phyloP scores from a whole-genome alignment of 2,888 invertebrate species.

The Empis stercorea region DNA sequence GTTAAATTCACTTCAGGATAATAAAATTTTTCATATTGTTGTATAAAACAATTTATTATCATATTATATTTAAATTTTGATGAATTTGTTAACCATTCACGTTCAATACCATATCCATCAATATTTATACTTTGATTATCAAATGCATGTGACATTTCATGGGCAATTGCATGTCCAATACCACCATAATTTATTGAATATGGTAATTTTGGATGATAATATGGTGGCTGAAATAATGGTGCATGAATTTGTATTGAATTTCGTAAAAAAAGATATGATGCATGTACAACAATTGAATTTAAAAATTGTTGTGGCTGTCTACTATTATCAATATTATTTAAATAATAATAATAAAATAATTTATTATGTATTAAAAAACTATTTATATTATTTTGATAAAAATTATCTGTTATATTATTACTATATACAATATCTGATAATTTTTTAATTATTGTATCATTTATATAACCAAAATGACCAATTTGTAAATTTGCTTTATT shows the following conservation, averaged over 20 bases:
- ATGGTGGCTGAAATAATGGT: background rate
- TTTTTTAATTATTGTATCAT: background rate
- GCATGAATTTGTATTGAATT: background rate
- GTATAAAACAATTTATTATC: conserved; percentile 2
- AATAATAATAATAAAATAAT: background rate
- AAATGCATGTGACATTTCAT: conserved; percentile 76
- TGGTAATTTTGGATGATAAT: conserved; percentile 39
- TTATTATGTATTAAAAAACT: too few relatives aligned
- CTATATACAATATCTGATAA: background rate
- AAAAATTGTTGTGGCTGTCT: background rate
- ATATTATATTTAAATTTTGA: background rate
- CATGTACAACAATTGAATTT: background rate
- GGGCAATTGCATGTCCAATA: conserved; percentile 73
- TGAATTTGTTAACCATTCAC: background rate
- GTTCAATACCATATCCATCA: conserved; percentile 45
- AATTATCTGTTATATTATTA: background rate
- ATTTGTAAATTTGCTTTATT: too few relatives aligned
- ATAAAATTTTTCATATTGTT: background rate
- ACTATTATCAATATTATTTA: background rate
- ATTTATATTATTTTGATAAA: background rate
- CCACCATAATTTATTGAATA: conserved; percentile 80
- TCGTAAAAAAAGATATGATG: background rate
- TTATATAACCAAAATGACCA: background rate
- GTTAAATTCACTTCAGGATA: background rate
- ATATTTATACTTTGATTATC: conserved; percentile 71